Conservation (phyloP, 2,113 vertebrate species). For the Lathamus discolor region DNA sequence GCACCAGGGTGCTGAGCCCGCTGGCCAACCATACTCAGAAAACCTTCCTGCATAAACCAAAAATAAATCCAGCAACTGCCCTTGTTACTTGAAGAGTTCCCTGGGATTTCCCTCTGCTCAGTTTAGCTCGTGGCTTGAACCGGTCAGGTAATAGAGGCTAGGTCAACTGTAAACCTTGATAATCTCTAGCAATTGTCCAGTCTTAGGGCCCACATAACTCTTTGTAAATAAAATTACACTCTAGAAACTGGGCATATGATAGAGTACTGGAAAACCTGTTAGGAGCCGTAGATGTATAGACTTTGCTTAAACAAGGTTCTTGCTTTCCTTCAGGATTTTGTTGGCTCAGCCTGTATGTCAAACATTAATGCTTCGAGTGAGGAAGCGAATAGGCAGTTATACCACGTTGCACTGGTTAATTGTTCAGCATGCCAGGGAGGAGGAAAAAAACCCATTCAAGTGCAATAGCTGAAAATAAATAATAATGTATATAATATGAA, state of each 20-base stretch:
- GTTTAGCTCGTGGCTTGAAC: not conserved
- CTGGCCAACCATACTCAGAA: not conserved
- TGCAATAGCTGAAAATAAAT: not conserved
- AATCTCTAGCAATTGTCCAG: not conserved
- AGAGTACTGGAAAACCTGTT: not conserved
- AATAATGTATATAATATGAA: not conserved
- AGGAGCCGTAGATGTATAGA: not conserved
- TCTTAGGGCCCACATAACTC: not conserved
- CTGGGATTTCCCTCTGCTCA: not conserved
- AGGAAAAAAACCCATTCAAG: not conserved
- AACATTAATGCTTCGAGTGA: not conserved
- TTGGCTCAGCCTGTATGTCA: not conserved
- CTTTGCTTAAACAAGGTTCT: not conserved
- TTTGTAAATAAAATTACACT: not conserved
- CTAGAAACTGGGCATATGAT: not conserved
- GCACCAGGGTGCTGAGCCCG: not conserved
- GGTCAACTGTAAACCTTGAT: not conserved
- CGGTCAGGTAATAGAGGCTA: not conserved
- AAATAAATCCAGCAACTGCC: not conserved
- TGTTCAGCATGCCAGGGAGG: not conserved
- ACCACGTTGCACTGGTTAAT: not conserved
- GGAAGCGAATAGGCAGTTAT: not conserved
- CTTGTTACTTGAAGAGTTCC: not conserved
- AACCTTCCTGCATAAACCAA: not conserved
- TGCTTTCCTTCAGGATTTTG: not conserved